These are phyloP conservation scores for Tenthredo amoena DNA, from an alignment of 2,888 invertebrate species.

Conservation along the genomic window DNA sequence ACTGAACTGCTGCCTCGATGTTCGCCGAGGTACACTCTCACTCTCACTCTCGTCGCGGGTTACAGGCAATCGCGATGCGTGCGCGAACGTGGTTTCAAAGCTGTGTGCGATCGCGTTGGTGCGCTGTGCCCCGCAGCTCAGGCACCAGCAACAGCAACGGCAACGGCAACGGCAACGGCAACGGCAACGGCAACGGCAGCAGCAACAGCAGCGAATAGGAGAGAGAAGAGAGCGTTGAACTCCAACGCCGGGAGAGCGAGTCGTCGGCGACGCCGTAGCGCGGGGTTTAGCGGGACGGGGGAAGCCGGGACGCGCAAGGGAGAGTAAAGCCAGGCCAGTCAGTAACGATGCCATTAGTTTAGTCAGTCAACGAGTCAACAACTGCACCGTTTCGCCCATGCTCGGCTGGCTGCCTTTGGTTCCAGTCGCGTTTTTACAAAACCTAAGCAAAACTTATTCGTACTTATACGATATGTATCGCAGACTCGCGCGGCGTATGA, in stretches of 20 bases:
- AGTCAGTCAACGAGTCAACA: conserved; percentile 76
- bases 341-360: conserved; percentile 77
- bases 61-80: background rate
- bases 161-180: background rate
- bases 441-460: conserved; percentile 13
- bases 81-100: background rate
- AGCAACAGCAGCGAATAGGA: conserved; percentile 32
- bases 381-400: conserved; percentile 70
- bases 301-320: conserved; percentile 60
- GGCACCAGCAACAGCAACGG: background rate
- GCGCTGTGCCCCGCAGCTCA: background rate
- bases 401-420: conserved; percentile 12
- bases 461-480: background rate
- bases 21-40: conserved; percentile 44
- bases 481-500: background rate
- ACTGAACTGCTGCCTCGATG: background rate
- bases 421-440: conserved; percentile 45
- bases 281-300: conserved; percentile 60
- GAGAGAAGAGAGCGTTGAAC: conserved; percentile 52
- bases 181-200: background rate
- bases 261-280: conserved; percentile 55
- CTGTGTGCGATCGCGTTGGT: background rate
- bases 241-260: conserved; percentile 55
- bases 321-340: conserved; percentile 72
- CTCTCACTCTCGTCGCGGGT: conserved; percentile 59